Base-by-base conservation (phyloP, 1,140 invertebrate species). In the Cardiocondyla obscurior region DNA sequence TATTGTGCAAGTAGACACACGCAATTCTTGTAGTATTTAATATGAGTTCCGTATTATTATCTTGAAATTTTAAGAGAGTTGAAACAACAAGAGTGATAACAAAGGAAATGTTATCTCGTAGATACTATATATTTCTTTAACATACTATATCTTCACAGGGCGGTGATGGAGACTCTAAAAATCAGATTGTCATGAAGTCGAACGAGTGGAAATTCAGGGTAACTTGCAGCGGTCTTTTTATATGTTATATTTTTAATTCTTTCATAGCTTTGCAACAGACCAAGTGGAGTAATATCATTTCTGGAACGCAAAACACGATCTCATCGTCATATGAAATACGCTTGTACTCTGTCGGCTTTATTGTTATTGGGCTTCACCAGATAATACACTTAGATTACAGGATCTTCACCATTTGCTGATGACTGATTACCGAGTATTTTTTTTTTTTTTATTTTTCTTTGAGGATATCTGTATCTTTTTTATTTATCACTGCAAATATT, bases 171-270 rank as follows among this genome's bases (percentile, higher is more conserved):
- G 93, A 94, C 92, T 95, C 95, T 92, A 94, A 92, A 90, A 93
- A 86, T 90, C 92, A 89, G 84, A 90, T 94, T 92, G 93, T 95
- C 92, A 94, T 96, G 94, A 96, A 96, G 95, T 96, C 95, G 90
- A 96, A 96, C 95, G 96, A 97, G 94, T 96, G 96, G 96, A 97
- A 96, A 95, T 96, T 96, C 96, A 95, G 96, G 96, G 96, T 97
- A 96, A 94, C 90, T 93, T 92, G 86, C 88, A 89, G 91, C 85
- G 91, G 90, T 91, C 86, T 85, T 92, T 73, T 90, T 92, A 91
- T 90, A 76, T 89, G 83, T 67, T 89, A 76, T 89, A 88, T 65
- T 53, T 49, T 36, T 79, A 83, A 84, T 76, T 85, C 85, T 86
- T 83, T 77, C 83, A 84, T 89, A 92, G 88, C 88, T 91, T 89